A percentile compares a stretch with the other conserved stretches of the same genome.
Evolutionary conservation across 2,113 vertebrate species (phyloP).

Genomic region (Balaeniceps rex): DNA sequence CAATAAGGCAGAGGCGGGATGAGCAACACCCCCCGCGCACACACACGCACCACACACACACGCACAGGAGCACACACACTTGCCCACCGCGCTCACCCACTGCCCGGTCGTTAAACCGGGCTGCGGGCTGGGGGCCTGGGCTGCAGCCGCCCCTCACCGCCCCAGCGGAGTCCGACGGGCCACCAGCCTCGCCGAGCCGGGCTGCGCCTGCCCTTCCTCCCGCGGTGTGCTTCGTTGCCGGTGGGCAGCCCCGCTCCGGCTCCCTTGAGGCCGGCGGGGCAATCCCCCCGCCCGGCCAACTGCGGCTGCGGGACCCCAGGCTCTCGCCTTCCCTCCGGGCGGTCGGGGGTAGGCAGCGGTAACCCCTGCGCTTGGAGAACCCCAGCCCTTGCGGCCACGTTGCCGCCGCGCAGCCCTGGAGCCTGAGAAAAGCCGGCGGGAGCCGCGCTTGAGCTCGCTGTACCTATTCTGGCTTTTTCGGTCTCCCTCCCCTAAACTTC

Average conservation of each 20-base stretch:
- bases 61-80: background rate
- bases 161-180: background rate
- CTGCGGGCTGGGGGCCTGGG: background rate
- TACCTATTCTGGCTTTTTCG: background rate
- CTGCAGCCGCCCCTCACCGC: background rate
- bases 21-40: background rate
- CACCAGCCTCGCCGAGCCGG: background rate
- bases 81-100: background rate
- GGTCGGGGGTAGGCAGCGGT: background rate
- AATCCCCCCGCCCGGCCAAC: background rate
- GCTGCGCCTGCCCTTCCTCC: background rate
- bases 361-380: background rate
- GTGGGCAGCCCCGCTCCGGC: background rate
- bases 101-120: background rate
- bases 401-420: background rate
- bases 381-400: background rate
- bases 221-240: background rate
- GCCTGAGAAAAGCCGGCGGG: background rate
- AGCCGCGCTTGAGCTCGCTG: background rate
- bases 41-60: background rate
- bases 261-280: background rate
- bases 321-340: background rate
- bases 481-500: background rate
- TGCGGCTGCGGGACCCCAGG: background rate
- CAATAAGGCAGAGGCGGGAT: conserved; percentile 32